Percentiles rank a stretch among this genome's conserved stretches.
phyloP scores from a whole-genome alignment of 2,797 vertebrate genomes.

The Cheirogaleus major region DNA sequence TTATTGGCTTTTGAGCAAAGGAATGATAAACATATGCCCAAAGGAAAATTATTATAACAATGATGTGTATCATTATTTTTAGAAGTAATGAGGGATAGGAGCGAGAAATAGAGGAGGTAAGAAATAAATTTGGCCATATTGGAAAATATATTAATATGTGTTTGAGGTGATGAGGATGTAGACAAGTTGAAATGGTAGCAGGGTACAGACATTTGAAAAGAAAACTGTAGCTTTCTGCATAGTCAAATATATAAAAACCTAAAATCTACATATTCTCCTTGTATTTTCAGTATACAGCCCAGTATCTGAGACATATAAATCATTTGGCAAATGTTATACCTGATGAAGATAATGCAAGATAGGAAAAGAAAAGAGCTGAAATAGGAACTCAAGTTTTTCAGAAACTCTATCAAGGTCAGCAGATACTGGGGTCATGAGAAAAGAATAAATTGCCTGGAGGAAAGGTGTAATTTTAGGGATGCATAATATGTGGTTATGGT shows the following conservation, averaged over 20 bases:
- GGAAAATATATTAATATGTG: not conserved
- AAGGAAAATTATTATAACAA: not conserved
- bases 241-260: not conserved
- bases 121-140: not conserved
- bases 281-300: not conserved
- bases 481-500: not conserved
- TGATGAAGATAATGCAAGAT: not conserved
- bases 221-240: not conserved
- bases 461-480: not conserved
- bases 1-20: not conserved
- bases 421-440: not conserved
- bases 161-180: not conserved
- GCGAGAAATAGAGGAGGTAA: not conserved
- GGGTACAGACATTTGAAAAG: not conserved
- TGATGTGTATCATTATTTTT: not conserved
- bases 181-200: not conserved
- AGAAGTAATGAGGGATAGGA: not conserved
- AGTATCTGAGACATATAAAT: not conserved
- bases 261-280: not conserved
- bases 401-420: not conserved
- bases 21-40: not conserved
- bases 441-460: not conserved
- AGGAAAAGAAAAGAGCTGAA: not conserved
- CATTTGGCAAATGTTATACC: not conserved
- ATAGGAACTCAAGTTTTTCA: not conserved